phyloP scores from a whole-genome alignment of 2,113 vertebrate species.

The Eurypyga helias region DNA sequence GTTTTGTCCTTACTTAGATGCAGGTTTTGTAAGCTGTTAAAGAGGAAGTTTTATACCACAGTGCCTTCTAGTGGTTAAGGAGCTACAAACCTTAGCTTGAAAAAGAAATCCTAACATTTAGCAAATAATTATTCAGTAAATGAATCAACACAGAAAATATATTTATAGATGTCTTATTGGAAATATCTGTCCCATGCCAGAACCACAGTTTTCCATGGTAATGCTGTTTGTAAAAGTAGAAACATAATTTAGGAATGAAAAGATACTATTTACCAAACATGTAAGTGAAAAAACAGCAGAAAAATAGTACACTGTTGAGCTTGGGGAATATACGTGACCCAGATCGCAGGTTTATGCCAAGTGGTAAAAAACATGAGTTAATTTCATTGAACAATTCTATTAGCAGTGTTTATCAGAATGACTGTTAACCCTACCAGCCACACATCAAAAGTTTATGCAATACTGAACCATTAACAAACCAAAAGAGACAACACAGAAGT shows the following conservation, averaged over 20 bases:
- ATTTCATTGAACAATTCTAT: not conserved
- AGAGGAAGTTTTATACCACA: conserved; percentile 56
- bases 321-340: not conserved
- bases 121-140: not conserved
- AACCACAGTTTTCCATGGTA: not conserved
- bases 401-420: not conserved
- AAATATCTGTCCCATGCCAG: not conserved
- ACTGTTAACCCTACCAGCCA: not conserved
- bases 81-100: not conserved
- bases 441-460: not conserved
- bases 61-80: conserved; percentile 67
- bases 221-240: not conserved
- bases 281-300: not conserved
- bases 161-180: not conserved
- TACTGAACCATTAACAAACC: not conserved
- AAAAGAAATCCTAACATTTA: not conserved
- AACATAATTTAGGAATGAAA: not conserved
- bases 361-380: not conserved
- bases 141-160: not conserved
- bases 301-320: not conserved
- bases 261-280: not conserved
- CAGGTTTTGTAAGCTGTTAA: not conserved
- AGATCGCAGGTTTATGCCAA: not conserved
- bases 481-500: not conserved
- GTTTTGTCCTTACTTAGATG: not conserved